Conservation (phyloP, 2,888 invertebrate species). For the Ennomos fuscantarius region DNA sequence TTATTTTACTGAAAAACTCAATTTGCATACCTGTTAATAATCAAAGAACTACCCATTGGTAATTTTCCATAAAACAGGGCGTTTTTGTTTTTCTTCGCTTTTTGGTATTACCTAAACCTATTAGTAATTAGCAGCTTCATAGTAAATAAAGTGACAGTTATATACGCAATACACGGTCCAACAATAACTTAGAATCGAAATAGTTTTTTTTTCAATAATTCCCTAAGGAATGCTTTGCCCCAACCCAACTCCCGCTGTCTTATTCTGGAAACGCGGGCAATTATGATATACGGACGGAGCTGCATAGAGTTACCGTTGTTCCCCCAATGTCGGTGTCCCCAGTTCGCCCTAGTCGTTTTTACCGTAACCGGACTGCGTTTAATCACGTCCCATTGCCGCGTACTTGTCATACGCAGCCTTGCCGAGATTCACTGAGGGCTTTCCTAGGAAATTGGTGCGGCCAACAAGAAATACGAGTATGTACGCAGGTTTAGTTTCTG, state of each 20-base stretch:
- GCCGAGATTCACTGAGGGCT: constrained; percentile 37
- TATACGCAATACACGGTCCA: too few relatives aligned
- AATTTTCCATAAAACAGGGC: too few relatives aligned
- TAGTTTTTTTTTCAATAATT: neutral
- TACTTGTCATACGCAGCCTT: constrained; percentile 46
- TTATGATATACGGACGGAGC: constrained; percentile 27
- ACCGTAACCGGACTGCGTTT: constrained; percentile 48
- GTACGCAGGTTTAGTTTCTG: neutral
- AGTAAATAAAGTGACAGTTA: too few relatives aligned
- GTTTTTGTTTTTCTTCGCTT: too few relatives aligned
- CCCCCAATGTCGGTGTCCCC: constrained; percentile 41
- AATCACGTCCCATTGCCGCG: constrained; percentile 45
- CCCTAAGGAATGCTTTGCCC: constrained; percentile 1
- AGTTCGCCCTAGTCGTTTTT: constrained; percentile 42
- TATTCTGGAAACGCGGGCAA: constrained; percentile 15
- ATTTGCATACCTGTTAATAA: too few relatives aligned
- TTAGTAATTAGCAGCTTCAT: too few relatives aligned
- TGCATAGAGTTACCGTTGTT: constrained; percentile 37
- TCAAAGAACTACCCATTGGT: too few relatives aligned
- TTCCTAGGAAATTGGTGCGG: neutral
- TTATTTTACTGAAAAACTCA: too few relatives aligned
- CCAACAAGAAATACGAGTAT: neutral
- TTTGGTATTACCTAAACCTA: too few relatives aligned
- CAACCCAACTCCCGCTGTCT: neutral
- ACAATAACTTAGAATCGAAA: too few relatives aligned